Evolutionary conservation across 2,888 invertebrate genomes (phyloP).

Genomic region (Boloria euphrosyne): DNA sequence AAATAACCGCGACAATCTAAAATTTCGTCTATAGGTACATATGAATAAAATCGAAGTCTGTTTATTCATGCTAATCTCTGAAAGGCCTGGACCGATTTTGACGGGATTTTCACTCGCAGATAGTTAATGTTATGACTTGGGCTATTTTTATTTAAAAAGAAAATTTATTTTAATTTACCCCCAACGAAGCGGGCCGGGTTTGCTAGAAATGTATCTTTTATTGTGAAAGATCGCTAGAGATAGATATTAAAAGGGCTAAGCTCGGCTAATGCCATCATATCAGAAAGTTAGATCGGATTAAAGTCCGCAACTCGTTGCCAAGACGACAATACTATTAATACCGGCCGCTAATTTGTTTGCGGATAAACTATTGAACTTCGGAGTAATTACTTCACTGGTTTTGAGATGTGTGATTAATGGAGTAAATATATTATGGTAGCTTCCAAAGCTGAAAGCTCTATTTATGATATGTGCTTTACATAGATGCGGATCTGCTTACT

Average conservation of each 20-base stretch:
- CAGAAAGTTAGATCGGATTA: slow-evolving; percentile 19
- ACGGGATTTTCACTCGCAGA: too few relatives aligned
- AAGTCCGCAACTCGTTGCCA: slow-evolving; percentile 20
- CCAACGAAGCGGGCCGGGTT: too few relatives aligned
- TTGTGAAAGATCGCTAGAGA: not conserved
- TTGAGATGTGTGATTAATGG: slow-evolving; percentile 12
- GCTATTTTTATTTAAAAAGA: too few relatives aligned
- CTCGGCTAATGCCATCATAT: slow-evolving; percentile 13
- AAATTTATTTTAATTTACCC: too few relatives aligned
- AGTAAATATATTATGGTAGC: not conserved
- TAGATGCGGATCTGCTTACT: too few relatives aligned
- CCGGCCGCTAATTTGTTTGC: slow-evolving; percentile 22
- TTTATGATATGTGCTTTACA: too few relatives aligned
- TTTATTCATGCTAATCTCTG: too few relatives aligned
- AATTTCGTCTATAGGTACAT: not conserved
- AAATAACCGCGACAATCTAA: too few relatives aligned
- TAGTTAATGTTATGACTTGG: too few relatives aligned
- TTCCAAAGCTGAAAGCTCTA: not conserved
- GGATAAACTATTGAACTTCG: slow-evolving; percentile 16
- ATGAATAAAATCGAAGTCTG: too few relatives aligned
- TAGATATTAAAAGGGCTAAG: slow-evolving; percentile 3
- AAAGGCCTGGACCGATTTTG: too few relatives aligned
- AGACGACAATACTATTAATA: slow-evolving; percentile 19
- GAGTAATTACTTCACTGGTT: slow-evolving; percentile 9
- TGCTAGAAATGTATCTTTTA: not conserved